These are phyloP conservation scores for Chironomus striatipennis DNA, from an alignment of 1,140 invertebrate species.

Conservation along the genomic window DNA sequence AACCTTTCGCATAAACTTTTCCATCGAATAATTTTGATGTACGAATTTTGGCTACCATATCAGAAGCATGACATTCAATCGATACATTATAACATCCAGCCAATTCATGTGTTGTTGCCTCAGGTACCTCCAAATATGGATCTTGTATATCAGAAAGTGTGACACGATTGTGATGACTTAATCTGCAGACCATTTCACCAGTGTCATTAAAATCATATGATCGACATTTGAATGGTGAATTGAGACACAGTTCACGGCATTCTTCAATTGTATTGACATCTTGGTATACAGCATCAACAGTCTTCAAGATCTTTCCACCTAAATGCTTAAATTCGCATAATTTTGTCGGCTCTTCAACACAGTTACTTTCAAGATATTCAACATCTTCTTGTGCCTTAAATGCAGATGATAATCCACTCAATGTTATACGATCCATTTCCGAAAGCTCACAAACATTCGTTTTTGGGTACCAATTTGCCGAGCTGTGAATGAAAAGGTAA, in stretches of 20 bases:
- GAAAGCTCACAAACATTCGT: conserved; percentile 79
- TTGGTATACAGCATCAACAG: conserved; percentile 86
- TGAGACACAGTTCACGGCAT: conserved; percentile 78
- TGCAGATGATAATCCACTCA: conserved; percentile 57
- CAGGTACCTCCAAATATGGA: conserved; percentile 79
- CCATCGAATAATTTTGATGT: conserved; percentile 89
- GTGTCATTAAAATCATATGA: conserved; percentile 90
- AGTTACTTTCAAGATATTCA: conserved; percentile 85
- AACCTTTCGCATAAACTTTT: conserved; percentile 88
- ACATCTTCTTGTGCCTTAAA: conserved; percentile 61
- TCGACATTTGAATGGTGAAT: conserved; percentile 80
- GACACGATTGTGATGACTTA: conserved; percentile 81
- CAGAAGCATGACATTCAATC: conserved; percentile 80
- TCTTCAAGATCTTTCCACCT: conserved; percentile 79
- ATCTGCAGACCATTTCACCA: conserved; percentile 81
- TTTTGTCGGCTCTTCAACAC: conserved; percentile 81
- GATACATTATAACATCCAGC: conserved; percentile 91
- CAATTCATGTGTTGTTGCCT: conserved; percentile 82
- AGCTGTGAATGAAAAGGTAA: conserved; percentile 55
- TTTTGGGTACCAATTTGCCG: conserved; percentile 78
- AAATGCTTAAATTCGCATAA: conserved; percentile 88
- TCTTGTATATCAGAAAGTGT: conserved; percentile 84
- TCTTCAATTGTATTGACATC: conserved; percentile 78
- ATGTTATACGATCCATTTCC: conserved; percentile 81
- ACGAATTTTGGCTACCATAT: conserved; percentile 87